These are phyloP conservation scores for Bellardia pandia DNA, from an alignment of 2,888 invertebrate species.

Conservation along the genomic window DNA sequence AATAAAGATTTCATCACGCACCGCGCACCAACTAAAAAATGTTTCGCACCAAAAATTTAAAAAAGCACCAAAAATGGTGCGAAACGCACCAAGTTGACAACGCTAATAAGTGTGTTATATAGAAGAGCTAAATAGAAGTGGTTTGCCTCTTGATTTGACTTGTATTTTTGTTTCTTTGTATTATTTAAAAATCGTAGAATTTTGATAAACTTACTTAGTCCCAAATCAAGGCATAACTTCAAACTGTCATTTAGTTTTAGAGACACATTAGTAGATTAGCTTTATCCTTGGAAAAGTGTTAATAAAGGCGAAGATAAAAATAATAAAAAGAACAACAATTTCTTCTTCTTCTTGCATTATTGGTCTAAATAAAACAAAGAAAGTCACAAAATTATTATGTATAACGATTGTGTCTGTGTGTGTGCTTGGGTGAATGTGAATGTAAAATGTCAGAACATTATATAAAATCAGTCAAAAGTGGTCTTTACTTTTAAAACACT, in stretches of 20 bases:
- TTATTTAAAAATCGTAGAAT: background rate
- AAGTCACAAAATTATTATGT: conserved; percentile 27
- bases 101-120: background rate
- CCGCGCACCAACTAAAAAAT: too few species aligned
- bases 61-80: too few species aligned
- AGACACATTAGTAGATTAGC: conserved; percentile 51
- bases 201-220: conserved; percentile 10
- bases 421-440: background rate
- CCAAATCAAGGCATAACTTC: conserved; percentile 44
- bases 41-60: too few species aligned
- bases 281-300: conserved; percentile 43
- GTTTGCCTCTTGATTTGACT: background rate
- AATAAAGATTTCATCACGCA: too few species aligned
- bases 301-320: conserved; percentile 37
- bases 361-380: conserved; percentile 35
- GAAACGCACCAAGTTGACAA: too few species aligned
- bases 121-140: background rate
- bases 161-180: background rate
- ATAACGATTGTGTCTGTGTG: background rate
- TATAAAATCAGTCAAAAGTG: conserved; percentile 25
- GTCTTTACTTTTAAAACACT: conserved; percentile 38
- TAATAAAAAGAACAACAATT: conserved; percentile 12
- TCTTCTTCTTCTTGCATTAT: background rate
- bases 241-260: conserved; percentile 55
- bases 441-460: conserved; percentile 8